Base-by-base conservation (phyloP, 1,140 invertebrate genomes). In the Drosophila eugracilis region DNA sequence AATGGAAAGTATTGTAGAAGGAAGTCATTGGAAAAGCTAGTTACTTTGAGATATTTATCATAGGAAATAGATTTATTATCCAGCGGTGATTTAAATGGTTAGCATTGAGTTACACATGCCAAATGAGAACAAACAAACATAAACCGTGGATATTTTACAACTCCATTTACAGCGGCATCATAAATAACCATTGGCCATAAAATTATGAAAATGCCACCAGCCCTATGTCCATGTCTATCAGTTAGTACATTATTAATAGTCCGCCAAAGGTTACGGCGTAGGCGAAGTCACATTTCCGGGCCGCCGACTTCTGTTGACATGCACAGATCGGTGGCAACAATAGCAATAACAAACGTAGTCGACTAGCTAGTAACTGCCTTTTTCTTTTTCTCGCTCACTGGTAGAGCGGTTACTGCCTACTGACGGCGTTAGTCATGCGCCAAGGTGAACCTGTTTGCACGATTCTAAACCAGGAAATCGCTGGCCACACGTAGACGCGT, bases 381-480 rank as follows among this genome's bases (percentile, higher is more conserved):
- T 32, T 32, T 9, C 28, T 10, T 30, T 10, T 10, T 9, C n/a
- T n/a, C n/a, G 28, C 30, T 32, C 30, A 32, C 10, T 32, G 10
- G 30, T 12, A 12, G 24, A 42, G 19, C 32, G 37, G 15, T 28
- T 17, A 62, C 44, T 48, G 17, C 41, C 60, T 67, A 52, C 28
- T 24, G 37, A 10, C 41, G 21, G 62, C 53, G 71, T 83, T 88
- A 88, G 75, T 88, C 78, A 88, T 88, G 74, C 83, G 67, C 75
- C 84, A 88, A 88, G 83, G 84, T 88, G 84, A 88, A 88, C 83
- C 62, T 83, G 83, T 88, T 86, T 70, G 84, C 83, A 78, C 80
- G 78, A 88, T 88, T 88, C 83, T 88, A 88, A 88, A 88, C 84
- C 83, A 88, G 83, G 83, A 88, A 88, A 88, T 88, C 71, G 53